These are phyloP conservation scores for Amblyteles armatorius DNA, from an alignment of 2,888 invertebrate genomes.

Conservation along the genomic window DNA sequence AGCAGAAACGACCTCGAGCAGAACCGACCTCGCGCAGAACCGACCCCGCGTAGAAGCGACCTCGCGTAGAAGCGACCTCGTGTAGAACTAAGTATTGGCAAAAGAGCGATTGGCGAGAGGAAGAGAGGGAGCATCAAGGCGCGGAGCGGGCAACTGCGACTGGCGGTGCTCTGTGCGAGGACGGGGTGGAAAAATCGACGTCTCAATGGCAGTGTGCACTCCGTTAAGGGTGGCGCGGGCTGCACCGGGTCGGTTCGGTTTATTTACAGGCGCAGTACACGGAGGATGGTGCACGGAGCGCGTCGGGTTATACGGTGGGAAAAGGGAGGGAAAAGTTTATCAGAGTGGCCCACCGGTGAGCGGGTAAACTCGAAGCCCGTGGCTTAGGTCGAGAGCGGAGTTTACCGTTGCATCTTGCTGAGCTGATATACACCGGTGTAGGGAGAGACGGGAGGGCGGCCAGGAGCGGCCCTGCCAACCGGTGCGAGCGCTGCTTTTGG, in stretches of 20 bases:
- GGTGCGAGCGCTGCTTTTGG: slow-evolving; percentile 44
- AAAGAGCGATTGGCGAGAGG: no score
- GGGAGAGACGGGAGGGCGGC: slow-evolving; percentile 4
- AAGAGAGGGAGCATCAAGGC: background rate
- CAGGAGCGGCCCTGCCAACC: slow-evolving; percentile 31
- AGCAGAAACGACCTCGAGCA: no score
- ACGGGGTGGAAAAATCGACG: slow-evolving; percentile 54
- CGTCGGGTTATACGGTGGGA: no score
- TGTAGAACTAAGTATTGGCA: no score
- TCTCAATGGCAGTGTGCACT: slow-evolving; percentile 44
- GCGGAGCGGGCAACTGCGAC: slow-evolving; percentile 62
- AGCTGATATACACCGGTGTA: slow-evolving; percentile 1
- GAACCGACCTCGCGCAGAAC: no score
- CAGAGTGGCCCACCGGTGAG: slow-evolving; percentile 29
- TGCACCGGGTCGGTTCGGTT: slow-evolving; percentile 1
- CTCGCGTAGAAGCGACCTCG: no score
- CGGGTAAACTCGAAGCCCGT: slow-evolving; percentile 34
- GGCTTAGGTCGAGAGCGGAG: slow-evolving; percentile 15
- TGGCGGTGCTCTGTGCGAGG: slow-evolving; percentile 52
- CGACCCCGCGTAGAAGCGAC: no score
- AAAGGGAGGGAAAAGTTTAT: slow-evolving; percentile 41
- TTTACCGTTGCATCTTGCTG: slow-evolving; percentile 16
- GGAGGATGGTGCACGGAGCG: no score
- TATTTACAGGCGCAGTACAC: no score
- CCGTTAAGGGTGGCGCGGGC: slow-evolving; percentile 10